These are phyloP conservation scores for Ochotona princeps DNA, from an alignment of 2,113 vertebrate species.

Conservation along the genomic window DNA sequence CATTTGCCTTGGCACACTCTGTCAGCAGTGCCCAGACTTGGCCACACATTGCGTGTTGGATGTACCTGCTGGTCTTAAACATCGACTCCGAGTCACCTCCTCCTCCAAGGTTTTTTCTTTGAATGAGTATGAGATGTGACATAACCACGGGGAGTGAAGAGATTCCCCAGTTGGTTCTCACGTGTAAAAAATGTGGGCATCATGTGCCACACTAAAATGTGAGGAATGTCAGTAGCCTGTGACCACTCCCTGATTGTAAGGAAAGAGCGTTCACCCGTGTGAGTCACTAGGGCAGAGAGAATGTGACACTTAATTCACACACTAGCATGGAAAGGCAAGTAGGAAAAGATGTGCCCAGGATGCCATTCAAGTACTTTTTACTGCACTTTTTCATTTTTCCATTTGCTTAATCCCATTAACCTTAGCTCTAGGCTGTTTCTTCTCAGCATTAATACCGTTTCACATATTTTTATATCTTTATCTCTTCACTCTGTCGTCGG, in stretches of 20 bases:
- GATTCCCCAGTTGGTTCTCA: background rate
- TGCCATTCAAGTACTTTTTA: conserved; percentile 26
- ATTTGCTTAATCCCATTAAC: conserved; percentile 46
- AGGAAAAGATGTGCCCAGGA: background rate
- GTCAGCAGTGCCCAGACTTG: background rate
- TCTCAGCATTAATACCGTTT: conserved; percentile 32
- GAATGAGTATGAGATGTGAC: background rate
- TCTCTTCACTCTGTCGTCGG: conserved; percentile 32
- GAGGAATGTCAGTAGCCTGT: background rate
- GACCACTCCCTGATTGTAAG: background rate
- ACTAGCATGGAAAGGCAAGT: background rate
- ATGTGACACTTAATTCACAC: background rate
- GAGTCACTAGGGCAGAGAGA: background rate
- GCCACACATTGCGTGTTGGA: fast-evolving
- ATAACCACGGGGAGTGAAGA: background rate
- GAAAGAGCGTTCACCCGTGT: background rate
- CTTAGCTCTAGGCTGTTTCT: conserved; percentile 51
- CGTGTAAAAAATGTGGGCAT: background rate
- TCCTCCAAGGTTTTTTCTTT: background rate
- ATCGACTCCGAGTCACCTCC: background rate
- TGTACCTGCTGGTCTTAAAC: background rate
- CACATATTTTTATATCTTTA: conserved; percentile 48
- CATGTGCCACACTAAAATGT: background rate
- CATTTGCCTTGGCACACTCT: background rate
- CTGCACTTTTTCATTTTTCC: background rate